Evolutionary conservation across 2,113 vertebrate genomes (phyloP).

Genomic region (Tychaedon coryphoeus): DNA sequence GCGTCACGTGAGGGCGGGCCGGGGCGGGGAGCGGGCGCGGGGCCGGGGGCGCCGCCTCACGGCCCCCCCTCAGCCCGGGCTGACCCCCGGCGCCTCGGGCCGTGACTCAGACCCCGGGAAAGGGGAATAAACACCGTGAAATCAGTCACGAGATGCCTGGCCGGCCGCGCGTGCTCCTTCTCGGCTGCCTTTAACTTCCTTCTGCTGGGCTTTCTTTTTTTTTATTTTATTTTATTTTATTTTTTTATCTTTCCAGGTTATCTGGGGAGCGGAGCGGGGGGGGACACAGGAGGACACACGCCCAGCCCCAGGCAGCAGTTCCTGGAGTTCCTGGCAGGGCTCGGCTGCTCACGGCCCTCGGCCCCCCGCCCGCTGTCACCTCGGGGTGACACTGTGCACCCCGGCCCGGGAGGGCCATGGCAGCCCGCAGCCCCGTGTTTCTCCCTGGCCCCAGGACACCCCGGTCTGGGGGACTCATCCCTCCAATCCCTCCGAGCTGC

Average conservation of each 20-base stretch:
- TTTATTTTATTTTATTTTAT: too few species aligned
- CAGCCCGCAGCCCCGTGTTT: neutral
- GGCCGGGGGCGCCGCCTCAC: neutral
- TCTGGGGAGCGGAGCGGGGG: neutral
- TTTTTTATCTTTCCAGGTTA: neutral
- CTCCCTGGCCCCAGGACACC: neutral
- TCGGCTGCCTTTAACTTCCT: neutral
- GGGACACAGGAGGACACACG: neutral
- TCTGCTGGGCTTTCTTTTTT: neutral
- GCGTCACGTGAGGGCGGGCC: slow-evolving; percentile 21
- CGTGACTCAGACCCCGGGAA: slow-evolving; percentile 24
- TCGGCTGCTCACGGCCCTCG: neutral
- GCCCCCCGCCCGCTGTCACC: neutral
- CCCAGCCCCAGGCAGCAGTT: neutral
- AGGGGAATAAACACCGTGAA: neutral
- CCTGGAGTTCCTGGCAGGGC: neutral
- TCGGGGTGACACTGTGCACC: neutral
- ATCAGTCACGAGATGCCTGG: neutral
- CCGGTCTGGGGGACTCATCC: rapidly evolving
- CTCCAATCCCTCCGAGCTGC: rapidly evolving
- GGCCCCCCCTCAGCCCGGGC: neutral
- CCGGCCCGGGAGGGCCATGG: rapidly evolving
- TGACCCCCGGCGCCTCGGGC: neutral
- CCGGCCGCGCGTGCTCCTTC: neutral
- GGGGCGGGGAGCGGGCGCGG: neutral